These are phyloP conservation scores for Rhaphigaster nebulosa DNA, from an alignment of 2,888 invertebrate species.

Conservation along the genomic window DNA sequence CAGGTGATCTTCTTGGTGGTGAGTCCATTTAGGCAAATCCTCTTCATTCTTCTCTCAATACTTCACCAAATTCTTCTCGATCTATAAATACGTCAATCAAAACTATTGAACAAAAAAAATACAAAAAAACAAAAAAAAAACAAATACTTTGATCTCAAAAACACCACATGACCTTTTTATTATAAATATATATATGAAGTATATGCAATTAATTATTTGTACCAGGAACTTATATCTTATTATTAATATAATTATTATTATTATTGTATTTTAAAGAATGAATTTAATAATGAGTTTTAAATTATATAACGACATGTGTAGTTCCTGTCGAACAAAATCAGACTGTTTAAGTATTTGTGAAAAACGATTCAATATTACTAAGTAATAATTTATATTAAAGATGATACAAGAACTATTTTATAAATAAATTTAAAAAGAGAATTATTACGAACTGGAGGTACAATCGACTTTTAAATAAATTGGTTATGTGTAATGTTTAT, in stretches of 20 bases:
- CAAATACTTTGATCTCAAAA: conserved; percentile 63
- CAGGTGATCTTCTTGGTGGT: conserved; percentile 88
- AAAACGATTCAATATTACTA: conserved; percentile 61
- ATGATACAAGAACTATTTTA: conserved; percentile 64
- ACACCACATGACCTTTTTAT: conserved; percentile 64
- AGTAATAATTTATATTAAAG: conserved; percentile 64
- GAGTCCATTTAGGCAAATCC: conserved; percentile 80
- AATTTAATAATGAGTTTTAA: conserved; percentile 55
- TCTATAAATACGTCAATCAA: conserved; percentile 56
- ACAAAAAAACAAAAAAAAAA: conserved; percentile 60
- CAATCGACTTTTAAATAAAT: conserved; percentile 54
- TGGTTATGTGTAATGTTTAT: conserved; percentile 60
- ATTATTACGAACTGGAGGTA: conserved; percentile 57
- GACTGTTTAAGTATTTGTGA: conserved; percentile 66
- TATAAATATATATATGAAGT: conserved; percentile 58
- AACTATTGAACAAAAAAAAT: conserved; percentile 56
- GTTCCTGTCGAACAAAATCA: conserved; percentile 65
- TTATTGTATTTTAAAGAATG: conserved; percentile 56
- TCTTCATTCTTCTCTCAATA: conserved; percentile 50
- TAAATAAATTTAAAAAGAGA: conserved; percentile 60
- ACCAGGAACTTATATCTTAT: conserved; percentile 58
- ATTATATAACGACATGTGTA: conserved; percentile 62
- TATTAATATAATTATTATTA: conserved; percentile 59
- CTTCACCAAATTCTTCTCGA: conserved; percentile 53
- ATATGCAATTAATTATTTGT: conserved; percentile 56